Base-by-base conservation (phyloP, 1,140 invertebrate species). In the Cyphomyrmex costatus region DNA sequence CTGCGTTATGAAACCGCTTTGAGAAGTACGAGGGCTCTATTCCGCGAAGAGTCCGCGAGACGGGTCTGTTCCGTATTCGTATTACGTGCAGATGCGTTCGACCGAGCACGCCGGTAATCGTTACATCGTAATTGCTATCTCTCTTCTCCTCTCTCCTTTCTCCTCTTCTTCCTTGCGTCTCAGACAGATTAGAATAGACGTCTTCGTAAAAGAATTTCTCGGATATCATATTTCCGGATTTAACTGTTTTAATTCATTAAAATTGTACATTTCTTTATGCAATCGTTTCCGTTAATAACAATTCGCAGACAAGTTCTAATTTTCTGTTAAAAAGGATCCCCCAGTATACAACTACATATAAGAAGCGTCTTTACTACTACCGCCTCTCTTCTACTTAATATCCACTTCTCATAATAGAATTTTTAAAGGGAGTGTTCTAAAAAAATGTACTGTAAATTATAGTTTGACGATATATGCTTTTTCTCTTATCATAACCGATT, bases 1-100 rank as follows among this genome's bases (percentile, higher is more conserved):
- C 86, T 88, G 70, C 85, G 87, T 90, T 90, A 86, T 88, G 74
- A 77, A 91, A 88, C 73, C 90, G 85, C 88, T 89, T 88, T 90
- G 58, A 76, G 78, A 83, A 82, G 79, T 85, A 76, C 90, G 74
- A 70, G 63, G 60, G 85, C 51, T 77, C 84, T 74, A 83, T 83
- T 83, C 79, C 60, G 76, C 58, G 61, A 71, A 60, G 73, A 82
- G 42, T 58, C 77, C 83, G 77, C 78, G 71, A 84, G 86, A 63
- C 51, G 16, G 56, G 24, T 71, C 80, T 83, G 85, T 82, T 86
- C 82, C 51, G 65, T 76, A 82, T 77, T 88, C 84, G 53, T 78
- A 86, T 90, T 86, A 89, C 88, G 61, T 76, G 82, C 30, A 56
- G 65, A 79, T 83, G 71, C 73, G 36, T 21, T 58, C 58, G 65